These are phyloP conservation scores for Chelonus insularis DNA, from an alignment of 1,140 invertebrate species.

Conservation along the genomic window DNA sequence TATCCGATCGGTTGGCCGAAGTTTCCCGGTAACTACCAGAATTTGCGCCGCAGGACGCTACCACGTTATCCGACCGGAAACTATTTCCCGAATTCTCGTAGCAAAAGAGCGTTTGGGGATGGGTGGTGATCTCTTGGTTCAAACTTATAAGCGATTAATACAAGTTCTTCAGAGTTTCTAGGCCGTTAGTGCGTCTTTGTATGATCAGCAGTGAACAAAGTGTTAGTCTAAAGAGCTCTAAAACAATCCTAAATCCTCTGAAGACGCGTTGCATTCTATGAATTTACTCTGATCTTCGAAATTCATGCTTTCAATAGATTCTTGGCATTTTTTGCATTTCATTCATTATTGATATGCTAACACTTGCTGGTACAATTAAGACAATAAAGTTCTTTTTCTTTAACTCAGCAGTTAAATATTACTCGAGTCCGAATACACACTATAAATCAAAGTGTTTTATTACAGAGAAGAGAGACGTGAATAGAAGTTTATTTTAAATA, in stretches of 20 bases:
- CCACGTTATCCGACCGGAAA: constrained; percentile 29
- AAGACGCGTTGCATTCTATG: too few relatives aligned
- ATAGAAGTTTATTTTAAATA: too few relatives aligned
- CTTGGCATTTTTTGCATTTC: too few relatives aligned
- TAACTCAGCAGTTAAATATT: too few relatives aligned
- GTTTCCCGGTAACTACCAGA: constrained; percentile 30
- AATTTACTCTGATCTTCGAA: too few relatives aligned
- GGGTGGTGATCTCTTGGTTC: constrained; percentile 19
- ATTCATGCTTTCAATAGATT: too few relatives aligned
- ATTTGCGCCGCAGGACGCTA: constrained; percentile 25
- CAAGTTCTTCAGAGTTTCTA: constrained; percentile 29
- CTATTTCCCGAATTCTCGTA: constrained; percentile 29
- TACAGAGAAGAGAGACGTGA: too few relatives aligned
- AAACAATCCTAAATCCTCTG: constrained; percentile 21
- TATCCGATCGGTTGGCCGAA: constrained; percentile 27
- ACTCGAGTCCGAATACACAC: too few relatives aligned
- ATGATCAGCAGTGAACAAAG: constrained; percentile 5
- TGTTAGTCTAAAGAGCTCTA: constrained; percentile 11
- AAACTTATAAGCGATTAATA: constrained; percentile 33
- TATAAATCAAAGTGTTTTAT: too few relatives aligned
- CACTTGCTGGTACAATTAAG: too few relatives aligned
- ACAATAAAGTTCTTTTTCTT: too few relatives aligned
- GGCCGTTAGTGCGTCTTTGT: constrained; percentile 15
- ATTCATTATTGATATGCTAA: too few relatives aligned
- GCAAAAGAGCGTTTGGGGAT: constrained; percentile 1